Evolutionary conservation across 2,113 vertebrate species (phyloP), one percentile per base, ranked within the genome.

Genomic region (Euleptes europaea): DNA sequence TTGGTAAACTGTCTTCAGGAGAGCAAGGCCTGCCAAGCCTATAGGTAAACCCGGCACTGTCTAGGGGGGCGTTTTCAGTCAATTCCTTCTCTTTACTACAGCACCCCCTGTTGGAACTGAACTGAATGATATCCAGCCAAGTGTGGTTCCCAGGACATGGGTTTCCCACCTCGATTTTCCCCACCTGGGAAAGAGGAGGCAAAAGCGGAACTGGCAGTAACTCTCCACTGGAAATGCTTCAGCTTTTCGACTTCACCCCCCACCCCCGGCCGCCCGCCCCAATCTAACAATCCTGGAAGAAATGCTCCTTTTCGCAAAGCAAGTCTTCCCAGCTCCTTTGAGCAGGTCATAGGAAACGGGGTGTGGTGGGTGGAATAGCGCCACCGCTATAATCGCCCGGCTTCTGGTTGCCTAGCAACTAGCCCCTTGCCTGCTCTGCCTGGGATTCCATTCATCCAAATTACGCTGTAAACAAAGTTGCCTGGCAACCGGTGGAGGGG

Each of bases 391-490:
- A 35, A 14, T 33, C 17, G 44, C 76, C 44, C 21, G 86, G 85
- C 73, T 86, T 85, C 67, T 44, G 7, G 49, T 88, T 70, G 78
- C 90, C 60, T 89, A 84, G 88, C 86, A 89, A 91, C 88, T 65
- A 63, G 76, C 83, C 88, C 86, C 84, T 84, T 63, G 38, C 63
- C 84, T 11, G 80, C 65, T 73, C 66, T 69, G 70, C 84, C 88
- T 86, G 21, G 31, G 81, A 82, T 89, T 80, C 74, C 83, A 88
- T 89, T 89, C 86, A 88, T 91, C 86, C 86, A 54, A 87, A 87
- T 89, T 84, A 88, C 54, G 86, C 77, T 86, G 88, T 88, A 86
- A 91, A 91, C 73, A 88, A 82, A 78, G 88, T 91, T 89, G 88
- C 86, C 81, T 88, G 84, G 83, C 57, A 89, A 88, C 84, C 49